phyloP scores from a whole-genome alignment of 2,888 invertebrate species.

The Lochmaea crataegi region DNA sequence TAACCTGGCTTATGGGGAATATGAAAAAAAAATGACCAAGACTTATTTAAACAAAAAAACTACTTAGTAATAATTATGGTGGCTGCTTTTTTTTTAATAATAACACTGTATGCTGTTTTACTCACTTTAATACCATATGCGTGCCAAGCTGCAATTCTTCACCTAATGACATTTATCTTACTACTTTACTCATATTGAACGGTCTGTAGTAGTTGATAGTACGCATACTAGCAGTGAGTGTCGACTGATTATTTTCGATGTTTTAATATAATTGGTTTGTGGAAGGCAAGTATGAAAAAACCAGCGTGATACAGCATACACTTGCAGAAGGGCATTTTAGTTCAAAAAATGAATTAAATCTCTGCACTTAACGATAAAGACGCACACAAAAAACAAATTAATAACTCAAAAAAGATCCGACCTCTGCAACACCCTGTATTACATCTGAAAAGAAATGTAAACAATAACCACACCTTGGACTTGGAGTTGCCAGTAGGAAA shows the following conservation, averaged over 20 bases:
- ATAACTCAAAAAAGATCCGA: neutral
- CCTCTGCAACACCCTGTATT: neutral
- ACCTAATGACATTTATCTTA: neutral
- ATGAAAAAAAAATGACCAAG: neutral
- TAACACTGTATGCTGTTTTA: neutral
- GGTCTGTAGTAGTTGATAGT: neutral
- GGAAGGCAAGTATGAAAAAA: no score
- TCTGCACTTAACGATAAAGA: no score
- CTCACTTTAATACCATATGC: neutral
- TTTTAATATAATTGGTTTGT: no score
- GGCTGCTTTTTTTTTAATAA: neutral
- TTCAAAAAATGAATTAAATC: no score
- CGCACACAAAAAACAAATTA: no score
- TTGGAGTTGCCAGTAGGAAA: neutral
- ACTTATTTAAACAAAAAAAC: neutral
- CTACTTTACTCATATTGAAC: neutral
- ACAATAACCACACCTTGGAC: neutral
- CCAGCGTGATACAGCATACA: no score
- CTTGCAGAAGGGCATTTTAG: no score
- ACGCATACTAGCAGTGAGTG: no score
- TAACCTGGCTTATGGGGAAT: neutral
- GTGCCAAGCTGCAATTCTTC: neutral
- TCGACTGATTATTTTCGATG: no score
- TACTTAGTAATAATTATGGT: neutral
- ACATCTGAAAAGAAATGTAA: neutral